Percentiles rank a stretch among this genome's conserved stretches.
Conservation (phyloP, 2,888 invertebrate genomes). For the Melinaea menophilus region DNA sequence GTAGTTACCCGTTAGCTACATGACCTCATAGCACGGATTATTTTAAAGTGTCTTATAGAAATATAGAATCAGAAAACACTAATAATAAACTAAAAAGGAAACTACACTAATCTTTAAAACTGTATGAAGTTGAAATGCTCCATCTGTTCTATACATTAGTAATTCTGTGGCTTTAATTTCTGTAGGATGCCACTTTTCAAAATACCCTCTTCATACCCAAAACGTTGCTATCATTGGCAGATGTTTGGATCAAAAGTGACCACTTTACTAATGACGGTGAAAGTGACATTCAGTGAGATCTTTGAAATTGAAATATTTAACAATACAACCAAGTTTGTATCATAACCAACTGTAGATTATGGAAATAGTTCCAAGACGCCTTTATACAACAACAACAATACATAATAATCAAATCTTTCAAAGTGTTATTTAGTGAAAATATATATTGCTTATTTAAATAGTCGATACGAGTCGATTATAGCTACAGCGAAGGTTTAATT, state of each 20-base stretch:
- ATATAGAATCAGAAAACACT: no score
- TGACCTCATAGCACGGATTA: no score
- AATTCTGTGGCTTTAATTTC: not conserved
- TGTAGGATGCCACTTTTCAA: conserved; percentile 2
- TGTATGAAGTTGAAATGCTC: not conserved
- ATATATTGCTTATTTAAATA: not conserved
- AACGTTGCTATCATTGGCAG: conserved; percentile 13
- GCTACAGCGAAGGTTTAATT: conserved; percentile 33
- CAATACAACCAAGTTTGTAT: not conserved
- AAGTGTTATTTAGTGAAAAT: no score
- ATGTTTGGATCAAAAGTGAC: conserved; percentile 9
- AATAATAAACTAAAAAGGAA: no score
- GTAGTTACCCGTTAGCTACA: no score
- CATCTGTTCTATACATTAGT: not conserved
- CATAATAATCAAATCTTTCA: no score
- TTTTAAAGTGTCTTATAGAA: no score
- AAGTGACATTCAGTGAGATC: not conserved
- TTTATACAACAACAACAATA: not conserved
- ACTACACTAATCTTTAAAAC: not conserved
- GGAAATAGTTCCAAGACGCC: not conserved
- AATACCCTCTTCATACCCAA: conserved; percentile 18
- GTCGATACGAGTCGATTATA: conserved; percentile 15
- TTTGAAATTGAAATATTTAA: conserved; percentile 1
- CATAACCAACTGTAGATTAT: not conserved
- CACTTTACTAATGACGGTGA: conserved; percentile 5